These are phyloP conservation scores for Oxyteleia sp. DNA, from an alignment of 2,888 invertebrate genomes.

Conservation along the genomic window DNA sequence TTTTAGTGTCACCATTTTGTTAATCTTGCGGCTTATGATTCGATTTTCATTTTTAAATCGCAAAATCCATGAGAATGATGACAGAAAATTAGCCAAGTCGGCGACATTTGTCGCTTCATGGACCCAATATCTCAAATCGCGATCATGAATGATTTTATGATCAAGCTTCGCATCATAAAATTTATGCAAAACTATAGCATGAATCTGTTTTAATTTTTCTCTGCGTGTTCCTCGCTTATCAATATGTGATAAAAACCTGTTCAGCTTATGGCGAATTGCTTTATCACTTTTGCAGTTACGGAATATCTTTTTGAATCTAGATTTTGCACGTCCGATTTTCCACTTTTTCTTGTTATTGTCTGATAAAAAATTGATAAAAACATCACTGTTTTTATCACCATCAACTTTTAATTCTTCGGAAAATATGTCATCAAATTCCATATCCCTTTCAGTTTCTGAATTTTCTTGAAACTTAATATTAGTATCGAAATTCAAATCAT, in stretches of 20 bases:
- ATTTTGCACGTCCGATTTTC: conserved; percentile 1
- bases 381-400: conserved; percentile 4
- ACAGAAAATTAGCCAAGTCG: background rate
- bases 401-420: background rate
- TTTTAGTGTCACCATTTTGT: too few species aligned
- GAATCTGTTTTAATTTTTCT: conserved; percentile 1
- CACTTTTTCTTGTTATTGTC: background rate
- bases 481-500: conserved; percentile 9
- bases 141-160: conserved; percentile 10
- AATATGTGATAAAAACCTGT: background rate
- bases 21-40: too few species aligned
- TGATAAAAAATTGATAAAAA: too few species aligned
- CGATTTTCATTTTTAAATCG: conserved; percentile 9
- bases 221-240: conserved; percentile 1
- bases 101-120: background rate
- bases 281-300: background rate
- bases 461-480: background rate
- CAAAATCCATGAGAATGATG: background rate
- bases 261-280: background rate
- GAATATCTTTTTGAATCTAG: conserved; percentile 2
- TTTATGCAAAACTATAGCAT: background rate
- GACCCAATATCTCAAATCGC: conserved; percentile 10
- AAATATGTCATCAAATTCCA: conserved; percentile 1
- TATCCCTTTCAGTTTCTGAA: background rate
- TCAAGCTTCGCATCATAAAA: conserved; percentile 6